Percentiles rank a stretch among this genome's conserved stretches.
Conservation (phyloP, 92 coral and sea anemone genomes). For the Epizoanthus stellaris region DNA sequence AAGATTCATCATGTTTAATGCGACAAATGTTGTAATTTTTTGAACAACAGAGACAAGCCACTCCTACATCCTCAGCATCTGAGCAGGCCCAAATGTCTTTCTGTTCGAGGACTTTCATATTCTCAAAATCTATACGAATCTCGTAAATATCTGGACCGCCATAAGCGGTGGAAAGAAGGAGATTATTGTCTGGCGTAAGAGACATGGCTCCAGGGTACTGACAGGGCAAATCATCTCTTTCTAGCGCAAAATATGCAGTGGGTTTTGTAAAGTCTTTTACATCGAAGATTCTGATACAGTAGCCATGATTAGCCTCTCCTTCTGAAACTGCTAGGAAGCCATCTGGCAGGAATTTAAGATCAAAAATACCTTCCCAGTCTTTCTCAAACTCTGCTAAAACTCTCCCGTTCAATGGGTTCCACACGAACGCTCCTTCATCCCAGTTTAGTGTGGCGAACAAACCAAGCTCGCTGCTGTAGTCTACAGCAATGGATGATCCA, state of each 20-base stretch:
- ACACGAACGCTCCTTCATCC: constrained; percentile 36
- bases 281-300: constrained; percentile 5
- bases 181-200: constrained; percentile 1
- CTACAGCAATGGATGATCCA: constrained; percentile 1
- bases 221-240: background rate
- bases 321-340: constrained; percentile 35
- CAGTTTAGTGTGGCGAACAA: constrained; percentile 45
- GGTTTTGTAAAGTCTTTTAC: constrained; percentile 9
- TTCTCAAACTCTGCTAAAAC: constrained; percentile 31
- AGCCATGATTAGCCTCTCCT: constrained; percentile 41
- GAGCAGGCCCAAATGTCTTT: constrained; percentile 30
- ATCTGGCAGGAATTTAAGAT: constrained; percentile 39
- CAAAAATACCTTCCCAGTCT: constrained; percentile 14
- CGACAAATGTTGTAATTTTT: constrained; percentile 10
- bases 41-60: constrained; percentile 19
- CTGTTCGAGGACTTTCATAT: constrained; percentile 24
- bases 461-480: constrained; percentile 52
- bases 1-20: background rate
- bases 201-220: constrained; percentile 13
- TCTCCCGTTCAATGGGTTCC: constrained; percentile 46
- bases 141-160: background rate
- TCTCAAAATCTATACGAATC: constrained; percentile 23
- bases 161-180: background rate
- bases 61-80: constrained; percentile 1
- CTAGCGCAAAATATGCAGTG: background rate